phyloP scores from a whole-genome alignment of 2,797 vertebrate genomes.

The Antrozous pallidus region DNA sequence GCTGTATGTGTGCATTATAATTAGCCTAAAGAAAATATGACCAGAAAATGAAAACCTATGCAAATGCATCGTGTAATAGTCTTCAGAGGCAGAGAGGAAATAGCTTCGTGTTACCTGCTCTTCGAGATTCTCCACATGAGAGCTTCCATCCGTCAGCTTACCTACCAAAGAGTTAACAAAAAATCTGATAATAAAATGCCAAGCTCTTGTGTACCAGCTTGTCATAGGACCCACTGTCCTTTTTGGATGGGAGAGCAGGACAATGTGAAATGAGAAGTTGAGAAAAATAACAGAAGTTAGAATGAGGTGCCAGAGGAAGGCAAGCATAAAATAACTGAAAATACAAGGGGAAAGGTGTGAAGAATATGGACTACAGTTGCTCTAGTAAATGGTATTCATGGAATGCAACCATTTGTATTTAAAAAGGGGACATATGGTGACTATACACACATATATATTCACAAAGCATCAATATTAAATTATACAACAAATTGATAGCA shows the following conservation, averaged over 20 bases:
- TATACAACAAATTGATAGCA: neutral
- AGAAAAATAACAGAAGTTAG: constrained; percentile 38
- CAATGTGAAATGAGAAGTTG: constrained; percentile 50
- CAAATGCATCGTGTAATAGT: neutral
- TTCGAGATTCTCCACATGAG: constrained; percentile 40
- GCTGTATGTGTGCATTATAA: neutral
- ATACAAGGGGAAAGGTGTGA: neutral
- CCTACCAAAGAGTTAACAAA: constrained; percentile 23
- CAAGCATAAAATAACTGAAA: constrained; percentile 42
- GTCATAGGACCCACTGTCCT: constrained; percentile 26
- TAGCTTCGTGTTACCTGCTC: neutral
- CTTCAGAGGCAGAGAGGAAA: neutral
- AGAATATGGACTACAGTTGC: constrained; percentile 23
- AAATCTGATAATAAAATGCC: constrained; percentile 50
- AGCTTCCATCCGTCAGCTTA: neutral
- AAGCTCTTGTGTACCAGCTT: neutral
- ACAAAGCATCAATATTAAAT: neutral
- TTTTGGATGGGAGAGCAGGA: constrained; percentile 55
- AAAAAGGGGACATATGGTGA: neutral
- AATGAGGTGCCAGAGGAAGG: constrained; percentile 37
- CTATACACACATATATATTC: neutral
- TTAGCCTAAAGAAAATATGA: constrained; percentile 10
- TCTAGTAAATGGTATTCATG: neutral
- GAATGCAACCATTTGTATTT: neutral
- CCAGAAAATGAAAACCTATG: constrained; percentile 16